Percentiles rank a stretch among this genome's conserved stretches.
Evolutionary conservation across 2,888 invertebrate species (phyloP).

Genomic region (Calliphora vomitoria): DNA sequence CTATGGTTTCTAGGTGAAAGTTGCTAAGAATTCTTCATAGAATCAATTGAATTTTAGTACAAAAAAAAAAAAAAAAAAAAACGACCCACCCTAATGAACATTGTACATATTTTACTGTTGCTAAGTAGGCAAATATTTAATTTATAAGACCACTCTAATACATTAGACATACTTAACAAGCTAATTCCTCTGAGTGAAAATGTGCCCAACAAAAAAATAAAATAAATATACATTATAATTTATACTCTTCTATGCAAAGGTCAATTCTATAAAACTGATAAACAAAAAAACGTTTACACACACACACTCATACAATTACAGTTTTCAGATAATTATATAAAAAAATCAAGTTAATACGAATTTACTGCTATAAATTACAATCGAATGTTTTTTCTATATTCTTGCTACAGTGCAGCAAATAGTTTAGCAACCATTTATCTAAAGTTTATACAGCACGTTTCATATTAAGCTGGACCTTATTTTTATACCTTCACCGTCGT

Average conservation of each 20-base stretch:
- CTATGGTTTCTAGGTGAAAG: too few species aligned
- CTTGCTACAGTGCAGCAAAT: background rate
- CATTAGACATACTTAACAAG: background rate
- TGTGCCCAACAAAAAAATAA: background rate
- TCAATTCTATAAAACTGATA: conserved; percentile 13
- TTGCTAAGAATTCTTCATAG: too few species aligned
- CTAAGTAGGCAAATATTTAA: background rate
- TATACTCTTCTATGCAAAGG: background rate
- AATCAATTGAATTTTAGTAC: too few species aligned
- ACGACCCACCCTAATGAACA: background rate
- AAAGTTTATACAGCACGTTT: too few species aligned
- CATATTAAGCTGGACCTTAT: too few species aligned
- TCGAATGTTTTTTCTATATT: background rate
- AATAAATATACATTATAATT: background rate
- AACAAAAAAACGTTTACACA: background rate
- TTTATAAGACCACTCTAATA: background rate
- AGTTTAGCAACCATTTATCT: background rate
- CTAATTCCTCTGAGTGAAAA: conserved; percentile 20
- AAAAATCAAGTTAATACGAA: background rate
- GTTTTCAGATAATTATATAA: background rate
- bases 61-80: too few species aligned
- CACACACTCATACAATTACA: background rate
- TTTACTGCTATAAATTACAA: background rate
- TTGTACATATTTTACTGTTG: background rate
- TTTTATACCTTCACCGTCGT: too few species aligned